Evolutionary conservation across 2,113 vertebrate species (phyloP).

Genomic region (Lota lota): DNA sequence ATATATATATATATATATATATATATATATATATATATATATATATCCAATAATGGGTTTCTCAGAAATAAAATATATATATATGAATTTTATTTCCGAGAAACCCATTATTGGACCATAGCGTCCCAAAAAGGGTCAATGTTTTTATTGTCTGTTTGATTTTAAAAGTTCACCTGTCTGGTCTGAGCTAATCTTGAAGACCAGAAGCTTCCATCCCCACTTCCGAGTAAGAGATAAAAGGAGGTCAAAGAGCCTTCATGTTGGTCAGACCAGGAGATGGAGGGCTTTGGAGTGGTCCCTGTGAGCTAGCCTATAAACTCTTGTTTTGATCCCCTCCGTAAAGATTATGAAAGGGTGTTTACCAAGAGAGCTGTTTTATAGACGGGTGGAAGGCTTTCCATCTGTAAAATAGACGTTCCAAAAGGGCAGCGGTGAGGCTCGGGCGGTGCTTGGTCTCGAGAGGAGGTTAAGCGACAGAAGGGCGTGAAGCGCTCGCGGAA

Average conservation of each 20-base stretch:
- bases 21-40: too few species aligned
- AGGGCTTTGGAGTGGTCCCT: constrained; percentile 21
- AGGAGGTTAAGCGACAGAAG: too few species aligned
- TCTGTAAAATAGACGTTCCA: too few species aligned
- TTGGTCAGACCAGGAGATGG: constrained; percentile 27
- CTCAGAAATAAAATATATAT: too few species aligned
- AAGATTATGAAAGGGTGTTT: constrained; percentile 37
- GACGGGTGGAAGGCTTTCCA: constrained; percentile 15
- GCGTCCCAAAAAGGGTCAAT: not conserved
- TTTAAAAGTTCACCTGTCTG: not conserved
- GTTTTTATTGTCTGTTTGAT: constrained; percentile 1
- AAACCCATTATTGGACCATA: too few species aligned
- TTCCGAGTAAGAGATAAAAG: constrained; percentile 2
- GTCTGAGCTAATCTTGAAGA: not conserved
- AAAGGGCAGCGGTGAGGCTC: too few species aligned
- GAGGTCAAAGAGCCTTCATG: constrained; percentile 19
- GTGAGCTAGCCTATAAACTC: constrained; percentile 14
- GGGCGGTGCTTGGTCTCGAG: too few species aligned
- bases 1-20: too few species aligned
- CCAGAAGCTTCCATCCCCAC: not conserved
- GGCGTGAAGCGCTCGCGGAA: too few species aligned
- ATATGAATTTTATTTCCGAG: too few species aligned
- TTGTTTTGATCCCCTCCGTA: constrained; percentile 54
- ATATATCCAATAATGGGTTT: too few species aligned
- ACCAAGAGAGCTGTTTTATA: constrained; percentile 39